Conservation (phyloP, 1,140 invertebrate genomes). For the Drosophila insularis region DNA sequence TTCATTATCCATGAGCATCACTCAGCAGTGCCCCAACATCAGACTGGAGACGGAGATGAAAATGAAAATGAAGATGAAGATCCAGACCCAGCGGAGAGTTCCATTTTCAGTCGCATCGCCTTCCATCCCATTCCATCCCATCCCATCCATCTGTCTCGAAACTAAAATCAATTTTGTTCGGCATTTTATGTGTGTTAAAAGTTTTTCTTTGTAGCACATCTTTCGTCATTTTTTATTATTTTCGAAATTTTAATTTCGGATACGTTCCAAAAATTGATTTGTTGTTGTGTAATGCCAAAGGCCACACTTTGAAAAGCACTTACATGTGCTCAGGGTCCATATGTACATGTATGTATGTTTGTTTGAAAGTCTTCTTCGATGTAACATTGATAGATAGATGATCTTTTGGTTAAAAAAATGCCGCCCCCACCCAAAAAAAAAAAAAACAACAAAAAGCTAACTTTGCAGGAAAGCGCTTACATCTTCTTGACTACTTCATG, state of each 20-base stretch:
- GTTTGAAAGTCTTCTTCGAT: too few species aligned
- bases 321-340: background rate
- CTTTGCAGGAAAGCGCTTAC: too few species aligned
- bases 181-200: conserved; percentile 34
- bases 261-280: conserved; percentile 49
- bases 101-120: conserved; percentile 10
- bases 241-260: conserved; percentile 44
- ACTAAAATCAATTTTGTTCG: conserved; percentile 59
- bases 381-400: too few species aligned
- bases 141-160: conserved; percentile 37
- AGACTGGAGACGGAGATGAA: conserved; percentile 35
- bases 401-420: too few species aligned
- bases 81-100: conserved; percentile 1
- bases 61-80: too few species aligned
- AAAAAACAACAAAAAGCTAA: too few species aligned
- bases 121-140: conserved; percentile 27
- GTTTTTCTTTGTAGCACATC: conserved; percentile 34
- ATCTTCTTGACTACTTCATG: too few species aligned
- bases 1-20: conserved; percentile 79
- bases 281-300: conserved; percentile 18
- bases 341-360: too few species aligned
- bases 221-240: conserved; percentile 50
- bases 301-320: background rate
- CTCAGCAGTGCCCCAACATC: conserved; percentile 43
- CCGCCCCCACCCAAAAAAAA: too few species aligned